phyloP scores from a whole-genome alignment of 2,797 vertebrate species.

The Bradypodion ventrale region DNA sequence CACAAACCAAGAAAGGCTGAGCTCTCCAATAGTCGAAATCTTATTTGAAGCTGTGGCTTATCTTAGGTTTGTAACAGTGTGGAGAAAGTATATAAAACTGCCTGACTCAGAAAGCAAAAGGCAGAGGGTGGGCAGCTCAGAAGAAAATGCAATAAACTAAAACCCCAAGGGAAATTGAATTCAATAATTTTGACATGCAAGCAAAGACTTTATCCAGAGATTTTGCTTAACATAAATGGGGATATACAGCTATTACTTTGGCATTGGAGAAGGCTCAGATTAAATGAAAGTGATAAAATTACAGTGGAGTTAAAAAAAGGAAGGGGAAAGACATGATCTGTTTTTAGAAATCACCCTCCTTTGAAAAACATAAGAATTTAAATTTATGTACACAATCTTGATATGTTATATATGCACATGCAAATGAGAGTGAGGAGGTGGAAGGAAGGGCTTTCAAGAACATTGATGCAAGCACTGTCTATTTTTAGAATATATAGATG shows the following conservation, averaged over 20 bases:
- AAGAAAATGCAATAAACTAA: conserved; percentile 44
- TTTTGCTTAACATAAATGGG: conserved; percentile 26
- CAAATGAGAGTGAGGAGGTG: background rate
- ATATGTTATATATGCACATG: background rate
- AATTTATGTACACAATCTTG: background rate
- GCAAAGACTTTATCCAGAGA: background rate
- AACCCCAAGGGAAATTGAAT: conserved; percentile 22
- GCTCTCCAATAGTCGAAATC: background rate
- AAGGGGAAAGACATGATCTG: too few relatives aligned
- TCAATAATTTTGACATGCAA: conserved; percentile 35
- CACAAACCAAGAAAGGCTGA: background rate
- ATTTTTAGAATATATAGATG: background rate
- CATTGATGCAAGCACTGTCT: background rate
- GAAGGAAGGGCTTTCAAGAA: background rate
- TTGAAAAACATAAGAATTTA: conserved; percentile 9
- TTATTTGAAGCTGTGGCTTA: background rate
- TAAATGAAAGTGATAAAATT: conserved; percentile 23
- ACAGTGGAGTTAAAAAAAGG: too few relatives aligned
- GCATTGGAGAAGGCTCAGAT: background rate
- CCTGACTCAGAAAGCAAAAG: conserved; percentile 5
- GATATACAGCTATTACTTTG: conserved; percentile 24
- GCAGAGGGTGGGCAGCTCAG: background rate
- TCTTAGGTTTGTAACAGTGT: background rate
- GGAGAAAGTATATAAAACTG: conserved; percentile 11
- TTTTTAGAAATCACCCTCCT: conserved; percentile 7